phyloP scores from a whole-genome alignment of 2,888 invertebrate species.

The Lasioglossum leucozonium region DNA sequence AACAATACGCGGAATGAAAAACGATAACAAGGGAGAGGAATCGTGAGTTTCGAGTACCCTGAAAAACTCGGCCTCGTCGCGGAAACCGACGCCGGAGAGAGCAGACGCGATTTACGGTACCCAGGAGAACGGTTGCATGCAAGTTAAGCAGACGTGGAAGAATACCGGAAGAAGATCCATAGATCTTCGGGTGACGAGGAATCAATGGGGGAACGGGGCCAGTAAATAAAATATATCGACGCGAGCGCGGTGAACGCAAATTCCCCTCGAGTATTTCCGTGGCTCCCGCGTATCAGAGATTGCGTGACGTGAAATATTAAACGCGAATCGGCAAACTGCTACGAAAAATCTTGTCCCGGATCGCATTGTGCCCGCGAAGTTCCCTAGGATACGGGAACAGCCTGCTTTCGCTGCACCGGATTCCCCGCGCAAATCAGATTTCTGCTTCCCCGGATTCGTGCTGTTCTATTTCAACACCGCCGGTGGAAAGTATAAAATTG shows the following conservation, averaged over 20 bases:
- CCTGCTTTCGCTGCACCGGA: neutral
- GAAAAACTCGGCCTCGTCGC: neutral
- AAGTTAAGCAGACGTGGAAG: constrained; percentile 19
- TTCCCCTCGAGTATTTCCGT: constrained; percentile 53
- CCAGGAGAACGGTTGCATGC: constrained; percentile 7
- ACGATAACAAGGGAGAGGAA: neutral
- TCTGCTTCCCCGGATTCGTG: neutral
- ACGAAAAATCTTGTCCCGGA: constrained; percentile 27
- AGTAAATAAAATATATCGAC: constrained; percentile 56
- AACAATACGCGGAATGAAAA: constrained; percentile 40
- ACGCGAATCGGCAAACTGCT: constrained; percentile 31
- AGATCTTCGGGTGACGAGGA: constrained; percentile 45
- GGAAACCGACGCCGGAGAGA: neutral
- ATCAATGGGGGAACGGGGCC: constrained; percentile 32
- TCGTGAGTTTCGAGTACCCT: neutral
- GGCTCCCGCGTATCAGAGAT: constrained; percentile 43
- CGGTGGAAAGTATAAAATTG: neutral
- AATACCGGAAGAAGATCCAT: constrained; percentile 42
- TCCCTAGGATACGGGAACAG: neutral
- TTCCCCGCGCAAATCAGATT: neutral
- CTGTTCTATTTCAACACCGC: neutral
- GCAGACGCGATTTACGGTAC: constrained; percentile 15
- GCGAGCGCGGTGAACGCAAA: constrained; percentile 38
- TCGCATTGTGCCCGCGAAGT: neutral
- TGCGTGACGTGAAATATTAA: constrained; percentile 54